Evolutionary conservation across 2,113 vertebrate species (phyloP), one percentile per base, ranked within the genome.

Genomic region (Dascyllus trimaculatus): DNA sequence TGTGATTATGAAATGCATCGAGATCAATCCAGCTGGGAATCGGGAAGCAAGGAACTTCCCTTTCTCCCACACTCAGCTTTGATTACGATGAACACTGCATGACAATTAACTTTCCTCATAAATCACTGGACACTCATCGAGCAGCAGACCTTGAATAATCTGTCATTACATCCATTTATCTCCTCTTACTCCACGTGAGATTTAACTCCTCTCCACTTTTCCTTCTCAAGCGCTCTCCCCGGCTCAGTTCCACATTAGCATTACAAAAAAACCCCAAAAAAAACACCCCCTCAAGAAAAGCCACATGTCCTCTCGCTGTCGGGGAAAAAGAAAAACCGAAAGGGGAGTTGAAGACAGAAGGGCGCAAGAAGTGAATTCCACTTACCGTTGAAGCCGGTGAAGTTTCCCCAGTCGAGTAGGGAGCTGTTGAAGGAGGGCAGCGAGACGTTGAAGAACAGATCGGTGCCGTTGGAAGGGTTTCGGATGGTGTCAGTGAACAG

Each of bases 401-500:
- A 92, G 85, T 94, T 97, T 68, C 91, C 95, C 94, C 91, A 95
- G 79, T 95, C 95, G 0, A 96, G 92, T 75, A 96, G 88, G 46
- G 94, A 95, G 60, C 90, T 77, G 67, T 95, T 95, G 74, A 96
- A 95, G 17, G 93, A 79, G 0, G 95, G 59, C 71, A 94, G 78
- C 38, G 97, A 96, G 90, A 92, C 81, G 68, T 94, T 95, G 78
- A 94, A 96, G 84, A 96, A 94, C 35, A 91, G 86, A 17, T 96
- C 96, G 22, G 95, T 96, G 78, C 95, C 93, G 77, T 97, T 98
- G 68, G 93, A 85, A 1, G 94, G 80, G 80, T 93, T 94, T 0
- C 94, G 93, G 54, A 97, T 83, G 43, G 95, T 96, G 89, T 98
- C 96, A 0, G 96, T 96, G 91, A 99, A 98, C 72, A 99, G 94